These are phyloP conservation scores for Callipepla californica DNA, from an alignment of 2,113 vertebrate species.

Conservation along the genomic window DNA sequence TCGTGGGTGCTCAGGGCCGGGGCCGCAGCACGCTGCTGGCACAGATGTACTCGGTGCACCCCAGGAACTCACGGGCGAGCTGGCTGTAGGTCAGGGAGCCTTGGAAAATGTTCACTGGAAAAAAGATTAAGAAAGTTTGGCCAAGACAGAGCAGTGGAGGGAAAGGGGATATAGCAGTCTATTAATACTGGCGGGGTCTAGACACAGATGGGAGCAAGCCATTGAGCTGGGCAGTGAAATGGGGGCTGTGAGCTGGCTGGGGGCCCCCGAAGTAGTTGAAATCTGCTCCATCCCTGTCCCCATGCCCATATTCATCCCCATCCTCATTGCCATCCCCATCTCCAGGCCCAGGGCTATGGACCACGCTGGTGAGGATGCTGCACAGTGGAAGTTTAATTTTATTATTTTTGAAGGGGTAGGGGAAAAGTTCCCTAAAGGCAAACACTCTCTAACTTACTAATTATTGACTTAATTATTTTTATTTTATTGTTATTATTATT, in stretches of 20 bases:
- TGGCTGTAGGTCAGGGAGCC: neutral
- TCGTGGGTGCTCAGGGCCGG: neutral
- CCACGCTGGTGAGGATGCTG: neutral
- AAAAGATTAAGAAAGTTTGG: conserved; percentile 46
- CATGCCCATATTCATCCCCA: neutral
- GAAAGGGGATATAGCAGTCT: neutral
- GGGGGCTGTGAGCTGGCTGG: neutral
- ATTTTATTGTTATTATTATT: neutral
- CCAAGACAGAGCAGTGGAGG: neutral
- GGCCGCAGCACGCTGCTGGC: rapidly evolving
- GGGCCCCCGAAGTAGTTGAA: neutral
- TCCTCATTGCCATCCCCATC: too few relatives aligned
- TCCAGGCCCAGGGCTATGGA: too few relatives aligned
- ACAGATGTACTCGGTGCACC: rapidly evolving
- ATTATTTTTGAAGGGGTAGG: too few relatives aligned
- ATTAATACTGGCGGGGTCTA: neutral
- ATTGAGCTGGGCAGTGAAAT: neutral
- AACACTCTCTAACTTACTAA: neutral
- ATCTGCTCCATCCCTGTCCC: neutral
- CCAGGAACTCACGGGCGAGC: neutral
- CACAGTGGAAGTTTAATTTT: neutral
- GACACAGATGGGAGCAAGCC: neutral
- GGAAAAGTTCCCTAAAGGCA: neutral
- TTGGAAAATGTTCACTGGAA: conserved; percentile 41
- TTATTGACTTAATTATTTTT: neutral